Base-by-base conservation (phyloP, 1,140 invertebrate species). In the Heliconius himera region DNA sequence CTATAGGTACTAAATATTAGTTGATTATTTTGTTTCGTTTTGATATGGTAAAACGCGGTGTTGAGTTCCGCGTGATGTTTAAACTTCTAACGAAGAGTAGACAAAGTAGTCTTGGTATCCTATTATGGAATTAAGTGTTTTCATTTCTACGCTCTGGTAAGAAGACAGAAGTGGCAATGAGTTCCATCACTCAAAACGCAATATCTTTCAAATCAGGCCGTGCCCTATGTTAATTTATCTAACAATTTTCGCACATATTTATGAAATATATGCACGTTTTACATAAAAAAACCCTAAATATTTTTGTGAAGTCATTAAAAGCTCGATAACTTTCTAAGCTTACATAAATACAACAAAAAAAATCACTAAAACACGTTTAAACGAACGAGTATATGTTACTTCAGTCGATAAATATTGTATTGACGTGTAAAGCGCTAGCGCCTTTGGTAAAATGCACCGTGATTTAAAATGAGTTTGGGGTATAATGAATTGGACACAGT, bases 391-490 rank as follows among this genome's bases (percentile, higher is more conserved):
- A 46, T 8, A 56, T 22, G 22, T 22, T 56, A n/a, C 54, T 56
- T 11, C n/a, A 73, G n/a, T 73, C 76, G 29, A 78, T 78, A 78
- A 72, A 78, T 78, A 73, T 76, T 49, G 33, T 78, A 78, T 46
- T 78, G 70, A 78, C 70, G 49, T n/a, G 29, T 41, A 29, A 26
- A 38, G 56, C 36, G 54, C 70, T 60, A 60, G 71, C 41, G 76
- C 11, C 49, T 56, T 76, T 76, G 22, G 16, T 66, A 66, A 46
- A 26, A 1, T 16, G 26, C 11, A 13, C 22, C 60, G n/a, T 29
- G 8, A 29, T 66, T 56, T 22, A 22, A 56, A 9, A 22, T 56
- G 20, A 20, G 8, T 22, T 56, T 22, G 8, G 54, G 9, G 2
- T 9, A 56, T 56, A 8, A 51, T 20, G 49, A 9, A 56, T 56